These are phyloP conservation scores for Kudoa iwatai DNA, from an alignment of 30 jellyfish, hydroid and myxozoan genomes.

Conservation along the genomic window DNA sequence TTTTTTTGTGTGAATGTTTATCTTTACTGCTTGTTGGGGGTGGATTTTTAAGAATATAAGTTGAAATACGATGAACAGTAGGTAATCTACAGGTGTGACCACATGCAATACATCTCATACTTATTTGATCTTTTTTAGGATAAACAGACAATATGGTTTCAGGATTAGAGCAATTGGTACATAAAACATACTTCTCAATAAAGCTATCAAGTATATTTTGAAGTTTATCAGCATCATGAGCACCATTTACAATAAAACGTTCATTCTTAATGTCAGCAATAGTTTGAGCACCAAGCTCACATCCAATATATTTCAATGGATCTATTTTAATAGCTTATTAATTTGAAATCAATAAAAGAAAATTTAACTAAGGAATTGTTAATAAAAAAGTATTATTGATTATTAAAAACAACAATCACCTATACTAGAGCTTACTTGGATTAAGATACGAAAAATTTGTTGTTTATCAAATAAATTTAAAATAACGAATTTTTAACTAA, in stretches of 20 bases:
- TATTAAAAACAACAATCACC: too few relatives aligned
- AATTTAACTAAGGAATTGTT: too few relatives aligned
- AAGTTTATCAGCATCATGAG: conserved; percentile 73
- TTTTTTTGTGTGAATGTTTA: background rate
- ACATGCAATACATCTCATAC: background rate
- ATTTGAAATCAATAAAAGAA: too few relatives aligned
- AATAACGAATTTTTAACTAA: too few relatives aligned
- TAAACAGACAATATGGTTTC: conserved; percentile 10
- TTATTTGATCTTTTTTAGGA: background rate
- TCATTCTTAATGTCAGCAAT: conserved; percentile 74
- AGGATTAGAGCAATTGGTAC: conserved; percentile 78
- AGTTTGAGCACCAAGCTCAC: conserved; percentile 93
- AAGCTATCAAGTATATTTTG: conserved; percentile 46
- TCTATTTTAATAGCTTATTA: too few relatives aligned
- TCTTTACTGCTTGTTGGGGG: background rate
- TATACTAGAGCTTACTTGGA: too few relatives aligned
- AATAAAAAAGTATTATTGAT: too few relatives aligned
- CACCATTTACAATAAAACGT: conserved; percentile 64
- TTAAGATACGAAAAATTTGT: too few relatives aligned
- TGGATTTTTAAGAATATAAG: background rate
- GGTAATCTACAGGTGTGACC: background rate
- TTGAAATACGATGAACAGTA: background rate
- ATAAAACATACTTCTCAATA: conserved; percentile 39
- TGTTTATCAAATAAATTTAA: too few relatives aligned
- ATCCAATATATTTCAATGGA: conserved; percentile 68